phyloP scores from a whole-genome alignment of 1,140 invertebrate genomes.

The Musca vetustissima region DNA sequence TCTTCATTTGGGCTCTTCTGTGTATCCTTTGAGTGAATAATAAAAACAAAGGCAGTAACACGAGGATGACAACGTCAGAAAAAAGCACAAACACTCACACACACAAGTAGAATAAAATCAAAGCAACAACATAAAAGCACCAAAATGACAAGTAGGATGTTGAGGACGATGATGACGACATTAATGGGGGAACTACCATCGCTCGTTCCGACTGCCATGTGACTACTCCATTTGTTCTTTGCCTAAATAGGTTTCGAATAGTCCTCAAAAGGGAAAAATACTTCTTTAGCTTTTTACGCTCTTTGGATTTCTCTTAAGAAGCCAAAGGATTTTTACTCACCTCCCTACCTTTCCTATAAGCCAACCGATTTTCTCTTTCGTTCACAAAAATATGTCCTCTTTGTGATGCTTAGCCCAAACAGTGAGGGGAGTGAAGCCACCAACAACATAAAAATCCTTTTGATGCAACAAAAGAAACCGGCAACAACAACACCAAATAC shows the following conservation, averaged over 20 bases:
- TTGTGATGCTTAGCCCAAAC: background rate
- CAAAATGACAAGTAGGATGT: no score
- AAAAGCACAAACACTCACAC: background rate
- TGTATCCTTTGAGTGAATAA: constrained; percentile 20
- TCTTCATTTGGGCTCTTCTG: constrained; percentile 12
- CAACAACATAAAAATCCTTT: background rate
- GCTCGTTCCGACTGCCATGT: no score
- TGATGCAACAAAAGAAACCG: background rate
- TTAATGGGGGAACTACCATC: no score
- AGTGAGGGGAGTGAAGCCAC: background rate
- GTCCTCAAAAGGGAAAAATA: no score
- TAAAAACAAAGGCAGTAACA: constrained; percentile 9
- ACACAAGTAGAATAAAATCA: no score
- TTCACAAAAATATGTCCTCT: background rate
- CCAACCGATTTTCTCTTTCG: no score
- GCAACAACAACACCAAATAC: background rate
- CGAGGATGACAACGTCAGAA: constrained; percentile 11
- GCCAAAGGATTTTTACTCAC: no score
- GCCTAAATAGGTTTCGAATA: no score
- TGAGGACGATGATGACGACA: no score
- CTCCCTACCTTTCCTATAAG: no score
- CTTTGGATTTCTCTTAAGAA: background rate
- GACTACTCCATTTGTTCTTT: no score
- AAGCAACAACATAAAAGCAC: no score
- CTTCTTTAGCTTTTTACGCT: constrained; percentile 2